Evolutionary conservation across 2,888 invertebrate species (phyloP).

Genomic region (Nycteola revayana): DNA sequence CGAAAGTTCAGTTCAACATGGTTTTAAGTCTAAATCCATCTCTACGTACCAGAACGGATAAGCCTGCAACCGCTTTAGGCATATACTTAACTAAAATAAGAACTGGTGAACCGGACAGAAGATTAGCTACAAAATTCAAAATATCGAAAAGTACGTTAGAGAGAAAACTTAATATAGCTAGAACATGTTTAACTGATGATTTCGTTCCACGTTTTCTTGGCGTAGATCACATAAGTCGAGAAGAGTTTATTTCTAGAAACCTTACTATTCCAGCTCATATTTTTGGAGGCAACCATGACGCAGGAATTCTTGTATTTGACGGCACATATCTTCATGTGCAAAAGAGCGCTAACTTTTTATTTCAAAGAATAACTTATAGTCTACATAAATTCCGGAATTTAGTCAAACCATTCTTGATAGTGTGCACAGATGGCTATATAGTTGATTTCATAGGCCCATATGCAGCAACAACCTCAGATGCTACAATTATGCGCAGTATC

Average conservation of each 20-base stretch:
- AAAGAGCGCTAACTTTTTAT: too few species aligned
- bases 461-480: too few species aligned
- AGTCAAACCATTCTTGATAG: conserved; percentile 11
- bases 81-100: conserved; percentile 18
- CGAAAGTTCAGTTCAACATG: conserved; percentile 14
- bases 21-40: too few species aligned
- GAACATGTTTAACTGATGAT: conserved; percentile 15
- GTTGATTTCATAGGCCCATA: too few species aligned
- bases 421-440: too few species aligned
- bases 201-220: conserved; percentile 15
- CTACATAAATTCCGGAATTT: conserved; percentile 11
- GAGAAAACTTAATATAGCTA: conserved; percentile 62
- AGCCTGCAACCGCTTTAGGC: conserved; percentile 11
- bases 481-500: not conserved
- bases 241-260: conserved; percentile 12
- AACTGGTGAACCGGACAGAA: conserved; percentile 15
- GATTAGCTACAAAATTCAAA: conserved; percentile 7
- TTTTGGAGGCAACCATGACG: conserved; percentile 3
- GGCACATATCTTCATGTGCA: conserved; percentile 10
- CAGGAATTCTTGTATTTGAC: conserved; percentile 7
- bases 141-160: conserved; percentile 33
- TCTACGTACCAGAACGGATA: conserved; percentile 7
- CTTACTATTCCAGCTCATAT: conserved; percentile 5
- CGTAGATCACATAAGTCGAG: conserved; percentile 15
- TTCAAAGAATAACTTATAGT: conserved; percentile 3